Evolutionary conservation across 2,113 vertebrate genomes (phyloP), one percentile per base, ranked within the genome.

Genomic region (Grammomys dolichurus): DNA sequence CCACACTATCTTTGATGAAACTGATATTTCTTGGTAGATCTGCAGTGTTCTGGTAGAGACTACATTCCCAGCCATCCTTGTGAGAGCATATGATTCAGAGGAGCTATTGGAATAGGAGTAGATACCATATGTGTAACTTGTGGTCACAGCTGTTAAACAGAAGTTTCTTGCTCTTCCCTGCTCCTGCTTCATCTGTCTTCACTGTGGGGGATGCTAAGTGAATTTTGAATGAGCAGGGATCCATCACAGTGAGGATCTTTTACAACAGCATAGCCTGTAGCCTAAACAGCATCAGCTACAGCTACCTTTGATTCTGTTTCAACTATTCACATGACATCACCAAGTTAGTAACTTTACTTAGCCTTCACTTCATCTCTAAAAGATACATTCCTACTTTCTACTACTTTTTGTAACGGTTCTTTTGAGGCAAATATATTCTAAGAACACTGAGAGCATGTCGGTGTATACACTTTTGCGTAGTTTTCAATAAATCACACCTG

Each of bases 361-460:
- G 7, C 3, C 36, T 82, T 3, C 76, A 19, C 33, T 56, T 51
- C 4, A 24, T 75, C 16, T 70, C 46, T 81, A 24, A 75, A 87
- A 36, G 5, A 54, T 63, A 26, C 69, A 43, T 3, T 1, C 60
- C 69, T 48, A 63, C n/a, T 94, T 65, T 70, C 58, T 76, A 2
- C n/a, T 93, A 72, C 46, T 93, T 56, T 65, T 22, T 60, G 17
- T 36, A 5, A 4, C 43, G 22, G 54, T 56, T 94, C 24, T 69
- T 78, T 22, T 78, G 24, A 63, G n/a, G 93, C 19, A 96, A 85
- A 81, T 76, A 56, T n/a, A 89, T 48, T 43, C 36, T 70, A 80
- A 70, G 76, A 92, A 81, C 11, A 73, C 54, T 85, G 67, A 91
- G 81, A 77, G 80, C 31, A 81, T 75, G 51, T 96, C 90, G 5